Evolutionary conservation across 2,113 vertebrate species (phyloP), one percentile per base, ranked within the genome.

Genomic region (Nymphicus hollandicus): DNA sequence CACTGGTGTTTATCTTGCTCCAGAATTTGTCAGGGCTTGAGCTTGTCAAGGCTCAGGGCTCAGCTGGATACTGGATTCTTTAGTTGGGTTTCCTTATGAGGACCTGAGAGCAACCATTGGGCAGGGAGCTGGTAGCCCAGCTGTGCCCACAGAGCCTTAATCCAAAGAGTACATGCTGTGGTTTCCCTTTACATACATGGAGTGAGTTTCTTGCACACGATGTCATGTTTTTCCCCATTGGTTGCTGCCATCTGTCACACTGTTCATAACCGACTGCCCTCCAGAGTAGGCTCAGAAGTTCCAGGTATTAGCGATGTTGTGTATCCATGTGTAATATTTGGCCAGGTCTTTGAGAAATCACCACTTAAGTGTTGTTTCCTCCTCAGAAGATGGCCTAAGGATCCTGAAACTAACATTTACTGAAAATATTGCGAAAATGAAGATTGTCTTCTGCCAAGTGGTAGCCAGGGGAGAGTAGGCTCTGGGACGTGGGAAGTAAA

Each of bases 1-100:
- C 69, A 0, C 88, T 92, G 83, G 66, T 91, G 88, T 91, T 96
- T 94, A 89, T 81, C 72, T 68, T 93, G 64, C 69, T 89, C 39
- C 65, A 93, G 65, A 84, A 79, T 95, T 87, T 95, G 37, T 91
- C 65, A 64, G 56, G 55, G 55, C 80, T 92, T 89, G 91, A 53
- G 46, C 91, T 81, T 63, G 47, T 84, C 0, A 0, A 73, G 60
- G 68, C 72, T 93, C 90, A 44, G 18, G 55, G 58, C 58, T 96
- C 55, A 86, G 92, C 72, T 92, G 86, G 60, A 43, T 49, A 13
- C 60, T 58, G 53, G 25, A 55, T 92, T 92, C 83, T 93, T 92
- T 46, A n/a, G 46, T 4, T 78, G 29, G 8, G 29, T 86, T 97
- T 97, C 86, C 91, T 92, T 95, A 64, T 91, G 86, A 86, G 92